Base-by-base conservation (phyloP, 2,888 invertebrate genomes). In the Tetheella fluctuosa region DNA sequence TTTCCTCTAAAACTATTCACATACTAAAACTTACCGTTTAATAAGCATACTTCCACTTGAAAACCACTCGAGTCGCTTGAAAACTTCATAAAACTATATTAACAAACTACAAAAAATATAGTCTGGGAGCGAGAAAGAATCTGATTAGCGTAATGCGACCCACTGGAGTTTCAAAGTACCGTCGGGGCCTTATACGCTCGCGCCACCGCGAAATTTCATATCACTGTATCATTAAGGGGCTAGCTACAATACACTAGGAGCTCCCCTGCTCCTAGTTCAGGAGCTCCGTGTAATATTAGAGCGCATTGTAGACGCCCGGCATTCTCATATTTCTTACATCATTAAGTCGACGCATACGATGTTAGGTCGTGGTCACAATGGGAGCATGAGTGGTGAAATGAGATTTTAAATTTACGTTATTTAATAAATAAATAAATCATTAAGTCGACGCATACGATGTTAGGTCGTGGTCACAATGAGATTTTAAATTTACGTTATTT, bases 281-380 rank as follows among this genome's bases (percentile, higher is more conserved):
- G 57, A 57, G 42, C 30, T 52, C 53, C 54, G 63, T 66, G 55
- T 63, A 74, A 77, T 78, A 81, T 78, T 74, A 77, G 76, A 76
- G 76, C 74, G 73, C 72, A 82, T 81, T 80, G 83, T 80, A 70
- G 67, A 67, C 68, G 67, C 66, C 64, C 64, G 67, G 73, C 66
- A 73, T 65, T 80, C 85, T 89, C 86, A 84, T 86, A 86, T 89
- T 90, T 86, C 88, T 88, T 86, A 83, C 86, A 81, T 89, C 90
- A 88, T 89, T 90, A 90, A 83, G 72, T 78, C 71, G 70, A 76
- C 78, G 75, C 75, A 72, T 71, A 71, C 63, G 61, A 61, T 63
- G 55, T 62, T 52, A 55, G 54, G 52, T 53, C 28, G 25, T 25
- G 13, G 15, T 3, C 13, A 23, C 56, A 62, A 25, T 48, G 39